Evolutionary conservation across 30 jellyfish, hydroid and myxozoan species (phyloP), one percentile per base, ranked within the genome.

Genomic region (Chrysaora quinquecirrha): DNA sequence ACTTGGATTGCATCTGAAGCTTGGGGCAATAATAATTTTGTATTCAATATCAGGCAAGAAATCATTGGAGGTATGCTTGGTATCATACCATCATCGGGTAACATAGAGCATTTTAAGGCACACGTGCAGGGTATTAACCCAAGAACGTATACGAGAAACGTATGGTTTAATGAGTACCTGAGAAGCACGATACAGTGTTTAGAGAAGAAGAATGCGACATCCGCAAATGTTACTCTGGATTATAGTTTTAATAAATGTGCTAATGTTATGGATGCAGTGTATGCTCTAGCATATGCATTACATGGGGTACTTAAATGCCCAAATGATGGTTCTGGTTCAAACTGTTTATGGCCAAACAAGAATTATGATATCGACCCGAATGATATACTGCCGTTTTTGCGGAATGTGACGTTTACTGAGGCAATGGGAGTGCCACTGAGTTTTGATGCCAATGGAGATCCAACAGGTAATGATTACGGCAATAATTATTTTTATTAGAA

Each of bases 1-100:
- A 86, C 87, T 1, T 86, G 96, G 96, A 68, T 86, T 34, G 96
- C 88, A 20, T 71, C 96, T 28, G 96, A 86, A 52, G 87, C 88
- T 63, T 86, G 96, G 96, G 96, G 96, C 22, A 70, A 86, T 73
- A 75, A 75, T 30, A 67, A 21, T 71, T 66, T 71, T 30, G 88
- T 86, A 2, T 69, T 64, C 68, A 48, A 64, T 3, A 78, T 86
- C n/a, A 33, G 84, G 11, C 60, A 34, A 1, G 88, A 75, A 31
- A 77, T 86, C 14, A 75, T 75, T 1, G 88, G 87, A 19, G 96
- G 96, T 1, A 86, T 86, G 86, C 28, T 86, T 12, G 96, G 96
- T 31, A 62, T 86, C 30, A 76, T 71, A 3, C 96, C 96, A 2
- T 12, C 75, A 34, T 48, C 21, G 19, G 96, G 87, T 0, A 54